Base-by-base conservation (phyloP, 2,113 vertebrate genomes). In the Todiramphus saurophagus region DNA sequence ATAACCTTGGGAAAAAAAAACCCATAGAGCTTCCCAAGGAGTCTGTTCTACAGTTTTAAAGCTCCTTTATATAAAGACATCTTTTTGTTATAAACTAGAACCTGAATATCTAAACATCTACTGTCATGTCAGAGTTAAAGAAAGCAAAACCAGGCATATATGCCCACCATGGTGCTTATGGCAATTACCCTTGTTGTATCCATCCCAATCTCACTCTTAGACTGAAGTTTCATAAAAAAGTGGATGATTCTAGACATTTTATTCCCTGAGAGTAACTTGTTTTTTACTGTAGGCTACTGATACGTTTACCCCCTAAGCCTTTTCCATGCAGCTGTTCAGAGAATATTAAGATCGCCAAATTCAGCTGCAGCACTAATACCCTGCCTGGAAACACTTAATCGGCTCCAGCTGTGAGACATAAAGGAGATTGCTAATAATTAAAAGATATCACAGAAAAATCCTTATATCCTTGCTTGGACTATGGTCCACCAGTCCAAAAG, bases 11-110 rank as follows among this genome's bases (percentile, higher is more conserved):
- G 12, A 41, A 80, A 90, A 64, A 59, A 69, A 74, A 91, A 82
- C 76, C 81, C 93, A 63, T 83, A 89, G 92, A 90, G 63, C 58
- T 90, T 91, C 46, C 89, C 78, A 93, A 93, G 55, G 76, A 96
- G 39, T 30, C n/a, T 76, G 31, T 68, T 94, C 94, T 76, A 89
- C 7, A 41, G 44, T 79, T 87, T 87, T 93, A 74, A 93, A 97
- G 59, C 21, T 55, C 76, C 79, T 89, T 93, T 93, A 78, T 72
- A 94, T 37, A 94, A 83, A 74, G 50, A 95, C 43, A 53, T 39
- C 35, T 16, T 96, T 95, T 87, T 85, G 44, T 58, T 83, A 60
- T n/a, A 86, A 81, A 80, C 46, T 41, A 50, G 60, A 62, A 62
- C 41, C 46, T 79, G 37, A 67, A 59, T 28, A 60, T 48, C 55